Evolutionary conservation across 2,888 invertebrate genomes (phyloP).

Genomic region (Liposcelis brunnea): DNA sequence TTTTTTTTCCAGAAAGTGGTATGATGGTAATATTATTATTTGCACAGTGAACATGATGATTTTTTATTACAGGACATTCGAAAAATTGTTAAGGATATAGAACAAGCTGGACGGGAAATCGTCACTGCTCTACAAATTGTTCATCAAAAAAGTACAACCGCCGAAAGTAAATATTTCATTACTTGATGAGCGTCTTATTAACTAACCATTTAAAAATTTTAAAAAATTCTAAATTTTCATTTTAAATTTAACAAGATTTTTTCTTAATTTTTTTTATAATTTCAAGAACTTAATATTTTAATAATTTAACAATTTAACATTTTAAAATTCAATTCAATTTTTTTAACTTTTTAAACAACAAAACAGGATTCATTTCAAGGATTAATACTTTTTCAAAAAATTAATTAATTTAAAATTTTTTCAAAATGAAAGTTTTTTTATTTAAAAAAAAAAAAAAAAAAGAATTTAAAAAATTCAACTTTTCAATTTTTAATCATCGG

Average conservation of each 20-base stretch:
- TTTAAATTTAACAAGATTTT: background rate
- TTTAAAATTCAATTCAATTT: too few relatives aligned
- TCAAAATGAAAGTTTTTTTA: background rate
- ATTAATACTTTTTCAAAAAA: too few relatives aligned
- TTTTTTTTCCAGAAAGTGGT: too few relatives aligned
- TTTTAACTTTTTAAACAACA: too few relatives aligned
- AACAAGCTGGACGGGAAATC: constrained; percentile 59
- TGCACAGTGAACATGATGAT: background rate
- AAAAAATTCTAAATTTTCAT: too few relatives aligned
- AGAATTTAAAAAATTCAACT: constrained; percentile 1
- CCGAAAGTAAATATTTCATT: constrained; percentile 39
- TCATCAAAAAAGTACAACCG: constrained; percentile 47
- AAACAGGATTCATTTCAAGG: too few relatives aligned
- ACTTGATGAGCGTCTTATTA: background rate
- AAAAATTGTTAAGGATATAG: constrained; percentile 53
- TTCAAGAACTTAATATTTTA: too few relatives aligned
- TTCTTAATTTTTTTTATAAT: constrained; percentile 2
- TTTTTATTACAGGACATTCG: constrained; percentile 40
- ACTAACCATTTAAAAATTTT: too few relatives aligned
- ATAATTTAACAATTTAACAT: too few relatives aligned
- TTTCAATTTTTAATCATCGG: constrained; percentile 13
- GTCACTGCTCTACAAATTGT: constrained; percentile 65
- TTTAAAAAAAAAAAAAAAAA: background rate
- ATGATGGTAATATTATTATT: too few relatives aligned
- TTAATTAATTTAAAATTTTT: constrained; percentile 1